Evolutionary conservation across 2,797 vertebrate genomes (phyloP), one percentile per base, ranked within the genome.

Genomic region (Scarus forsteni): DNA sequence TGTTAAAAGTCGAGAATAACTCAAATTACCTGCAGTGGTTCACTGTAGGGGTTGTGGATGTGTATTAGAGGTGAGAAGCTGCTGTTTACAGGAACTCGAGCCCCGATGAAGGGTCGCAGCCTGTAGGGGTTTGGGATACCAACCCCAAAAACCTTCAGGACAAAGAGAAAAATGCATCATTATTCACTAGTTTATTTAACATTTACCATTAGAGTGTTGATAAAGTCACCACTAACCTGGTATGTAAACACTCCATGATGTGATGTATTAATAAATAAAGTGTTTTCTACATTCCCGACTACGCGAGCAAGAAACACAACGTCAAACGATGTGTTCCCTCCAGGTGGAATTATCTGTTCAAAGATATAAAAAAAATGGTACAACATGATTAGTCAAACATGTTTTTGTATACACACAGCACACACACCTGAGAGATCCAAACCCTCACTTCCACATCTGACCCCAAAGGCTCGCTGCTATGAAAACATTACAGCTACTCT

Each of bases 221-320:
- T 3, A 7, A 5, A 27, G 34, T 16, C 34, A 8, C 10, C 50
- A 19, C 7, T 12, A 96, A 99, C 98, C 98, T 99, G 98, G 93
- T 99, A 99, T 91, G 98, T 98, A 95, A 99, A 99, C 91, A 98
- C 95, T 90, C 97, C 98, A 89, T 99, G 98, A 94, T 98, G 97
- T 77, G 98, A 98, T 75, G 97, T 99, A 83, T 99, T 99, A 97
- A 99, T 99, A 99, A 99, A 99, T 98, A 99, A 99, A 90, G 98
- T 99, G 92, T 99, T 99, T 95, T 99, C 98, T 95, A 99, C 97
- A 89, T 99, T 99, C 85, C 98, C 98, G 88, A 99, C 97, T 88
- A 98, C 96, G 94, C 98, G 96, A 80, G 97, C 97, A 0, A 99
- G 97, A 93, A 99, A 99, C 91, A 99, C 97, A 8, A 99, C 97